Percentiles rank a stretch among this genome's conserved stretches.
These are phyloP conservation scores for Euura lappo DNA, from an alignment of 1,140 invertebrate genomes.

Conservation along the genomic window DNA sequence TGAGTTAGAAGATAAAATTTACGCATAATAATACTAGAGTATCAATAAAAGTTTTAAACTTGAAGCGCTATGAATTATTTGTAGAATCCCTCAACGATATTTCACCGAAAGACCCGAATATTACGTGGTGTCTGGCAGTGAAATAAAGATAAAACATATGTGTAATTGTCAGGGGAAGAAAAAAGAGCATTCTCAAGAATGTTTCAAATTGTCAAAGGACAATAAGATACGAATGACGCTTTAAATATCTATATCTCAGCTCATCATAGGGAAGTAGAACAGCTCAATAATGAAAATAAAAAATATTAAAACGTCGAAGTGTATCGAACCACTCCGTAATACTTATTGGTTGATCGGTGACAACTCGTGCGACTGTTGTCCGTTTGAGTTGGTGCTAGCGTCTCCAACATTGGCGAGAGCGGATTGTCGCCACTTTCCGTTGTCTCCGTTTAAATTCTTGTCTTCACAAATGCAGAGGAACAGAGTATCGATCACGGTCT, in stretches of 20 bases:
- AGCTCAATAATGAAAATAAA: not conserved
- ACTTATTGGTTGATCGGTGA: slow-evolving; percentile 11
- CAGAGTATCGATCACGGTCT: slow-evolving; percentile 95
- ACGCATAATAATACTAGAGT: too few relatives aligned
- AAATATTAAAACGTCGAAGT: not conserved
- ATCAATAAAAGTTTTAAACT: too few relatives aligned
- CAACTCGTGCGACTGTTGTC: slow-evolving; percentile 21
- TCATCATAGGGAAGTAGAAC: not conserved
- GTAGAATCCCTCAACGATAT: too few relatives aligned
- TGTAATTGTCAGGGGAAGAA: too few relatives aligned
- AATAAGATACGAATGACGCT: not conserved
- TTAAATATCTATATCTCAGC: not conserved
- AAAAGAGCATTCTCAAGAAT: not conserved
- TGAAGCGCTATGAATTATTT: too few relatives aligned
- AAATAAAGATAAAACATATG: not conserved
- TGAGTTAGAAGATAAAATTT: too few relatives aligned
- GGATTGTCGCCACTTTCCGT: slow-evolving; percentile 70
- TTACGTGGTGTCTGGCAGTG: not conserved
- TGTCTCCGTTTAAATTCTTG: slow-evolving; percentile 66
- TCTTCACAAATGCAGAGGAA: slow-evolving; percentile 96
- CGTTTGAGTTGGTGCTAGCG: slow-evolving; percentile 45
- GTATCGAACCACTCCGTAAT: not conserved
- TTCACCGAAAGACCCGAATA: too few relatives aligned
- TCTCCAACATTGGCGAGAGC: slow-evolving; percentile 64
- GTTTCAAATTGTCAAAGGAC: not conserved